Base-by-base conservation (phyloP, 2,888 invertebrate genomes). In the Dryocosmus kuriphilus region DNA sequence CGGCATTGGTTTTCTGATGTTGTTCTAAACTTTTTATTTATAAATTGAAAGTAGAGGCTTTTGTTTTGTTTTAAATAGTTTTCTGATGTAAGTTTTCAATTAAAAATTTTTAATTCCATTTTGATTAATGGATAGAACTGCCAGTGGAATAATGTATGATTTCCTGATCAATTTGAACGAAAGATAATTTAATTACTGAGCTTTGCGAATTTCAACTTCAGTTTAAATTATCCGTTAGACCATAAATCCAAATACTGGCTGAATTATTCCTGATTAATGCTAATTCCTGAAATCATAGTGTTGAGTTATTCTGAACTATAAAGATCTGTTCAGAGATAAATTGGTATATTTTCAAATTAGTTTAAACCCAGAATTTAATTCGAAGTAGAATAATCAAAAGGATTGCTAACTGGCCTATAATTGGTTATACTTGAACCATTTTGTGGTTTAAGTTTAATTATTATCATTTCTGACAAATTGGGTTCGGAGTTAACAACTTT, bases 261-360 rank as follows among this genome's bases (percentile, higher is more conserved):
- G 27, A 71, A 51, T 71, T 51, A 71, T 71, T 71, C 27, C 24
- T 38, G 9, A 71, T 46, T 46, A 51, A 71, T 71, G 30, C n/a
- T 51, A 46, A 24, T 71, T 71, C 27, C 22, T 2, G n/a, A 57
- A 57, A 57, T 24, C 22, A 57, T 24, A 57, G 24, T 57, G 22
- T 22, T 22, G 5, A 24, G 24, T 57, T 24, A 57, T 24, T 57
- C 11, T 57, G 57, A 9, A 57, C 11, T 57, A 57, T 57, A 11
- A 57, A 22, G 57, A 11, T 22, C n/a, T 24, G 11, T 57, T 11
- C 9, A 22, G 57, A 57, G 24, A 57, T 55, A 22, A 55, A 55
- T 19, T 46, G 19, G 6, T 46, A 19, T 46, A 16, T 46, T 46
- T 19, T 4, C 5, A 19, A 19, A 46, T 46, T 46, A 46, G 5